phyloP scores from a whole-genome alignment of 2,113 vertebrate species.

The Camelus dromedarius region DNA sequence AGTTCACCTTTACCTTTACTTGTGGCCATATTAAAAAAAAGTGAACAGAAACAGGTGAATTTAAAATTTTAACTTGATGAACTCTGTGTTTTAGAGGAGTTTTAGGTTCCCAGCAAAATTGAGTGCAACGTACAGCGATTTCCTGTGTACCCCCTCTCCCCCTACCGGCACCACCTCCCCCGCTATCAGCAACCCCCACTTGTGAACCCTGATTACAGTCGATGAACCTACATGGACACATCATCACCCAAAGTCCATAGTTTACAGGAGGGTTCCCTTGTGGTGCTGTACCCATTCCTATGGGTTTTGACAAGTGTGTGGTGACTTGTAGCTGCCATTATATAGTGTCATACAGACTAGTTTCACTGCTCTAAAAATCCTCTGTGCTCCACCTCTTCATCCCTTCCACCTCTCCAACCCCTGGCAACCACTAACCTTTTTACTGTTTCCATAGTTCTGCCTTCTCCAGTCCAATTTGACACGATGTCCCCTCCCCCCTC shows the following conservation, averaged over 20 bases:
- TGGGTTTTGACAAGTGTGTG: neutral
- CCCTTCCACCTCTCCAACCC: neutral
- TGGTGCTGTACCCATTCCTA: neutral
- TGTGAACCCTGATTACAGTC: accelerated
- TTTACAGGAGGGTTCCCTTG: neutral
- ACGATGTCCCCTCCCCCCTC: neutral
- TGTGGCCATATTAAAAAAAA: neutral
- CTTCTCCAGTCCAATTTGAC: neutral
- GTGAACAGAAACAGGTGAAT: slow-evolving; percentile 20
- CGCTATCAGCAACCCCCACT: accelerated
- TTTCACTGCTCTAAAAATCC: too few species aligned
- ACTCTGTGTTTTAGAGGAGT: neutral
- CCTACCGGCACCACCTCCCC: neutral
- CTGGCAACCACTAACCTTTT: neutral
- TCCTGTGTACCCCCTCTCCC: too few species aligned
- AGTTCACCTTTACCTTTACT: neutral
- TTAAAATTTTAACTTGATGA: neutral
- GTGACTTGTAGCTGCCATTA: neutral
- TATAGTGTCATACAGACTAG: neutral
- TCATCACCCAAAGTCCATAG: neutral
- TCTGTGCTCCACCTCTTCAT: neutral
- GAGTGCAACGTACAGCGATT: neutral
- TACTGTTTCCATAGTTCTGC: neutral
- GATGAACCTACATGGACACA: neutral
- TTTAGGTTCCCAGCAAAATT: neutral